Base-by-base conservation (phyloP, 2,113 vertebrate species). In the Leptosomus discolor region DNA sequence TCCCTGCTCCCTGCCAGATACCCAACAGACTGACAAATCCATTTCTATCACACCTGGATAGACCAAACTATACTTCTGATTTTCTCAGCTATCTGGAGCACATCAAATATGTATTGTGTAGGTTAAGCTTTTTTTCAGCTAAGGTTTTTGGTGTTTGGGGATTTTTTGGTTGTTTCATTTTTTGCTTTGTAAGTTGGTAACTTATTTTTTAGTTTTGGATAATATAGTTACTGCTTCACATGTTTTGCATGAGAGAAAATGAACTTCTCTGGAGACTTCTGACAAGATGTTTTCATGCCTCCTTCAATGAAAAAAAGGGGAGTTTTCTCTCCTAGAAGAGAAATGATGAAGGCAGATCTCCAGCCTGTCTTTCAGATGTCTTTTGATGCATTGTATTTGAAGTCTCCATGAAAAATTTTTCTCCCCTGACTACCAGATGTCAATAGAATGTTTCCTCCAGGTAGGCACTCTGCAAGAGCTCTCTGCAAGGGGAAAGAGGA, bases 91-190 rank as follows among this genome's bases (percentile, higher is more conserved):
- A 48, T 12, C 37, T 5, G 3, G 14, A 36, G 15, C 5, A 89
- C 32, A 71, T 45, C n/a, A 71, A 63, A 74, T 18, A 50, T 5
- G 24, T 45, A 45, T 20, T 36, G 8, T 58, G 53, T 10, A 48
- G 5, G 10, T 88, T 50, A 61, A 39, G 2, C 0, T 3, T 50
- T 63, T 61, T 73, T 73, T 41, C 70, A 82, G 6, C 3, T 68
- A 58, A 57, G 22, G 2, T n/a, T 88, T 36, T 21, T 1, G 4
- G 4, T 2, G 0, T 0, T 39, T 81, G 9, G 37, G 23, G 3
- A 26, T 0, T 11, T 51, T 73, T 74, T 22, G 3, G 1, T 41
- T 34, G 5, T 36, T 50, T 58, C 11, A 9, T 30, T 41, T 26
- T 92, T 45, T 30, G 3, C 15, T 82, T 82, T 82, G 6, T 48